Evolutionary conservation across 2,888 invertebrate species (phyloP), one percentile per base, ranked within the genome.

Genomic region (Philaethria dido): DNA sequence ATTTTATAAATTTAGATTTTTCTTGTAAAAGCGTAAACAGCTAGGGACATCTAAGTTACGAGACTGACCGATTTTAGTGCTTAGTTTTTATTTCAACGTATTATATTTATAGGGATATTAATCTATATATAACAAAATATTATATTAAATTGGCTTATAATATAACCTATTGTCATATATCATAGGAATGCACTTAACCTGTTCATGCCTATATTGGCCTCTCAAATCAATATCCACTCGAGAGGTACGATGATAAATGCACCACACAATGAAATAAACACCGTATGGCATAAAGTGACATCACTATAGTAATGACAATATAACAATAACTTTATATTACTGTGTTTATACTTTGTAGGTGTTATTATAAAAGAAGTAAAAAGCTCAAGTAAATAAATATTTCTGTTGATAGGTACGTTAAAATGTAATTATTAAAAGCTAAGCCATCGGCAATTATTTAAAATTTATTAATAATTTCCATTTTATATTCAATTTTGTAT

Each of bases 271-370:
- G 59, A 57, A 42, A 59, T 63, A 52, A 67, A 54, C 18, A 44
- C 50, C 44, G 39, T 54, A 57, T 63, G 50, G 33, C 29, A 48
- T 44, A 44, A 59, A 59, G 63, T 67, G 67, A 67, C 67, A 67
- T 67, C 67, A 67, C 36, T 62, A 44, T 50, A 64, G 22, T 63
- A 66, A 60, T 69, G 60, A 73, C 70, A 71, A 64, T 39, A 59
- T 50, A 54, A 69, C 39, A 64, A 45, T 36, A 29, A 61, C 62
- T 50, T 69, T 65, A 68, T 60, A 52, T 48, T 65, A 64, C 33
- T 48, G 44, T 64, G 69, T 62, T 54, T 59, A 67, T 59, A 45
- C 16, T 16, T 39, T n/a, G 22, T 55, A 55, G 22, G 22, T 57
- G 20, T 22, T 39, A n/a, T 57, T 42, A 22, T 39, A 55, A 9